A percentile compares a stretch with the other conserved stretches of the same genome.
Conservation (phyloP, 2,113 vertebrate species). For the Aspiorhynchus laticeps region DNA sequence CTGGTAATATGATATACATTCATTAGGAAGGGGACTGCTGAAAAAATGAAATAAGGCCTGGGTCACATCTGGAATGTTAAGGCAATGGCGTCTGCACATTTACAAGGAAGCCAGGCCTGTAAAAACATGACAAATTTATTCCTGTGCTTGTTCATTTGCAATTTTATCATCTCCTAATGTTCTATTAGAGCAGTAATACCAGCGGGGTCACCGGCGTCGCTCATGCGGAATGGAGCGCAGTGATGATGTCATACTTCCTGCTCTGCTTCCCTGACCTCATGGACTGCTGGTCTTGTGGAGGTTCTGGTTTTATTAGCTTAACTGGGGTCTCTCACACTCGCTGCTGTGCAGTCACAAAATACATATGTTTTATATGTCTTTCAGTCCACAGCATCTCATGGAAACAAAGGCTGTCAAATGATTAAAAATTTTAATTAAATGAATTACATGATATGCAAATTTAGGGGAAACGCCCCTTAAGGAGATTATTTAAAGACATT, state of each 20-base stretch:
- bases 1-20: constrained; percentile 59
- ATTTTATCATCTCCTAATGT: constrained; percentile 76
- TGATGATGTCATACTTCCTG: constrained; percentile 77
- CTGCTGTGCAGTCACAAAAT: not conserved
- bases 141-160: constrained; percentile 68
- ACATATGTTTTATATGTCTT: not conserved
- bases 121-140: constrained; percentile 67
- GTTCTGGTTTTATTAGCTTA: constrained; percentile 63
- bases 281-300: constrained; percentile 60
- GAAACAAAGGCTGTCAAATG: not conserved
- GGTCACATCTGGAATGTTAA: constrained; percentile 61
- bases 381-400: not conserved
- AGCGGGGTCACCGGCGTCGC: constrained; percentile 65
- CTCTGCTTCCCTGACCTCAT: constrained; percentile 64
- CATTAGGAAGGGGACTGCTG: constrained; percentile 56
- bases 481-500: not conserved
- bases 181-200: constrained; percentile 73
- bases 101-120: constrained; percentile 60
- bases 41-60: constrained; percentile 53
- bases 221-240: constrained; percentile 64
- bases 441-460: not conserved
- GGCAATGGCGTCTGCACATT: constrained; percentile 45
- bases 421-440: not conserved
- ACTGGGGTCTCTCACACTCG: constrained; percentile 16
- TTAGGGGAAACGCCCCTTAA: too few relatives aligned